Percentiles rank a stretch among this genome's conserved stretches.
Conservation (phyloP, 2,113 vertebrate species). For the Peromyscus leucopus region DNA sequence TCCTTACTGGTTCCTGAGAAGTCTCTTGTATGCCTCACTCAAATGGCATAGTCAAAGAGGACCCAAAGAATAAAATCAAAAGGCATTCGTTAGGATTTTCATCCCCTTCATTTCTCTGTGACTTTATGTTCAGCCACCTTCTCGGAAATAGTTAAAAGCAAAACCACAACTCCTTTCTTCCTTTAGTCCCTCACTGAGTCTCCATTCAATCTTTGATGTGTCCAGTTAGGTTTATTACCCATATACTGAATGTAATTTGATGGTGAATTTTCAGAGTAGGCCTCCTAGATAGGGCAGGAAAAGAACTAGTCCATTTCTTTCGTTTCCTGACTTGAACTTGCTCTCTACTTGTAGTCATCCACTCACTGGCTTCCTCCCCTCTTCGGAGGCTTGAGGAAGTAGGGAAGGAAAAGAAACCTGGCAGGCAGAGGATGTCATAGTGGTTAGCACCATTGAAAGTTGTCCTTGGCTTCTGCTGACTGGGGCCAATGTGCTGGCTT, state of each 20-base stretch:
- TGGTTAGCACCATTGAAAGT: not conserved
- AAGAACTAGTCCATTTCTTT: not conserved
- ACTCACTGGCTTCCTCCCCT: not conserved
- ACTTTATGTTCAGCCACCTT: not conserved
- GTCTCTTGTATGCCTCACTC: accelerated
- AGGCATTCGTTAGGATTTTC: not conserved
- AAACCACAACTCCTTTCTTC: not conserved
- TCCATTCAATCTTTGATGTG: not conserved
- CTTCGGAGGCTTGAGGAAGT: not conserved
- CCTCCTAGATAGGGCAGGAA: too few species aligned
- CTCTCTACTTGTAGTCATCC: not conserved
- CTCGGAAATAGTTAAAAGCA: not conserved
- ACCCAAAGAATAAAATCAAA: not conserved
- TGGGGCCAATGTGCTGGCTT: not conserved
- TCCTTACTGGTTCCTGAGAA: not conserved
- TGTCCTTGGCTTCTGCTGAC: not conserved
- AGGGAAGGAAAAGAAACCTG: not conserved
- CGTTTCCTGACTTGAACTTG: not conserved
- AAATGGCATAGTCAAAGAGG: not conserved
- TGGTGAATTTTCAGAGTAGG: not conserved
- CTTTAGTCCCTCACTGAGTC: not conserved
- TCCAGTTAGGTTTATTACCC: not conserved
- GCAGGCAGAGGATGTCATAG: not conserved
- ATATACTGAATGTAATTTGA: not conserved
- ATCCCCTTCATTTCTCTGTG: not conserved